Evolutionary conservation across 2,113 vertebrate genomes (phyloP), one percentile per base, ranked within the genome.

Genomic region (Semnopithecus entellus): DNA sequence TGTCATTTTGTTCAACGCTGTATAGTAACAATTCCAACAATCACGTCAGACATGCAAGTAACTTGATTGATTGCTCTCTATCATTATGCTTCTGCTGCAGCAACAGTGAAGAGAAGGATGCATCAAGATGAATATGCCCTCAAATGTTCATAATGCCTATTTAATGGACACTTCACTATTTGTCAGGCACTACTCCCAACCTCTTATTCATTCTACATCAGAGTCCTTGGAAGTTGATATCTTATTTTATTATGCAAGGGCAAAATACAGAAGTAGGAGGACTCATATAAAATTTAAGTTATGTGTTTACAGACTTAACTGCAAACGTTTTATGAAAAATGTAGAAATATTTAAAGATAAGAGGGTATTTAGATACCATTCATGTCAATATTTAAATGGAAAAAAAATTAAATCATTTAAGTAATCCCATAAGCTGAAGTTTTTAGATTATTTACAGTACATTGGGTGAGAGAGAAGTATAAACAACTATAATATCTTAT

Each of bases 21-120:
- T 22, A 6, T 0, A 23, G 17, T 0, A 25, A 45, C 1, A 3
- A 7, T 27, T 66, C 3, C 1, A 52, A 48, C 35, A 1, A 2
- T 1, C 11, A 4, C 14, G 12, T 16, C 84, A 61, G 25, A 27
- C 3, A 35, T 0, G 11, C 40, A 12, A 4, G 1, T 1, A 2
- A 38, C 45, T 90, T 40, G 35, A 27, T 12, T 40, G 23, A 20
- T 16, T 35, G 32, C 14, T n/a, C 23, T 80, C 14, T 50, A 6
- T 10, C 48, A 57, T 2, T 57, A 9, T 27, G 80, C 18, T 38
- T 52, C 1, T 6, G 13, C 2, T 76, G 43, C 32, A 70, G 13
- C 9, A 48, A 64, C 52, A 18, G 10, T 32, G 5, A 79, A 12
- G 10, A 40, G 87, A 92, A 61, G 0, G 1, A 45, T 30, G 5